Conservation (phyloP, 2,797 vertebrate genomes). For the Ciconia nigra region DNA sequence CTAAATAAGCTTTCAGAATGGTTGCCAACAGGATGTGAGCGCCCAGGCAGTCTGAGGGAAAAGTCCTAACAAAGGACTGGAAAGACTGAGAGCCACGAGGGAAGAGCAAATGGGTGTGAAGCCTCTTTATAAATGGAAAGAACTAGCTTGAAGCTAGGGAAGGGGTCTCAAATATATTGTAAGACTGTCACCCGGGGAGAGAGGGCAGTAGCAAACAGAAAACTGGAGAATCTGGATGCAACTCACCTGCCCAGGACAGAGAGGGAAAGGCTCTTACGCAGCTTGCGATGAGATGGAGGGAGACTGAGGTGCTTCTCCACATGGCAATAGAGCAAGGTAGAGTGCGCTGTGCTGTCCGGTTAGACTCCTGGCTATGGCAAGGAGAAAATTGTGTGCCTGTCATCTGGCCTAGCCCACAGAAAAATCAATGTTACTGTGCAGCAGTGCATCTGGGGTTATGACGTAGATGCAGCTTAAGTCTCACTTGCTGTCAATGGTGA, state of each 20-base stretch:
- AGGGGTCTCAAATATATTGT: neutral
- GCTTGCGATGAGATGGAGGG: neutral
- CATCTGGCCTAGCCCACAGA: neutral
- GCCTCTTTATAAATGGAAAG: neutral
- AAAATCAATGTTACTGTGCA: neutral
- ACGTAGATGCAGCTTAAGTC: neutral
- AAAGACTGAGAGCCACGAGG: neutral
- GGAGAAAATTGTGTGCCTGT: neutral
- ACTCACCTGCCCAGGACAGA: too few species aligned
- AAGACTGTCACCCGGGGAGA: neutral
- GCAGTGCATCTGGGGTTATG: neutral
- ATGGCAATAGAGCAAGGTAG: neutral
- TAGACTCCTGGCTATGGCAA: neutral
- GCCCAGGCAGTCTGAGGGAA: neutral
- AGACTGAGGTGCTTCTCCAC: neutral
- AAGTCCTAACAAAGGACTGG: neutral
- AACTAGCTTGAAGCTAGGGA: neutral
- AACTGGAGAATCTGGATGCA: neutral
- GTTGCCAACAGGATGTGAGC: neutral
- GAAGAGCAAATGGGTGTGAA: neutral
- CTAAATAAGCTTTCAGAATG: neutral
- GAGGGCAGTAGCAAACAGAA: neutral
- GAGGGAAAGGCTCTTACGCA: neutral
- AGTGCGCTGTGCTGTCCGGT: neutral
- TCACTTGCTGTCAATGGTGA: neutral